Base-by-base conservation (phyloP, 30 jellyfish, hydroid and myxozoan genomes). In the Nemopilema nomurai region DNA sequence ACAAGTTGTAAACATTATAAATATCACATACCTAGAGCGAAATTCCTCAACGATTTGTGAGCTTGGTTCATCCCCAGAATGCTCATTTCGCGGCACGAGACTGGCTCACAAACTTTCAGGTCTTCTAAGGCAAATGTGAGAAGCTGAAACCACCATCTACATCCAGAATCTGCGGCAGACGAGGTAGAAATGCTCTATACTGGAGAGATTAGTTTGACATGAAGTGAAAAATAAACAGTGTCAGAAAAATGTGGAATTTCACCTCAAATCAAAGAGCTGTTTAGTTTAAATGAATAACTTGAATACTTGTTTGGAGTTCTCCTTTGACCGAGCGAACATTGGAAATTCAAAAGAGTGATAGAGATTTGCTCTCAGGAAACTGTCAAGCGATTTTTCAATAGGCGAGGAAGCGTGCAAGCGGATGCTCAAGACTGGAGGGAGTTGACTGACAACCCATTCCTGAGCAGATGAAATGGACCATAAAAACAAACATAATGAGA, bases 361-460 rank as follows among this genome's bases (percentile, higher is more conserved):
- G 9, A 41, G 57, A 41, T 41, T 41, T 41, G 57, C 57, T 41
- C 57, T 41, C 13, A 41, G 57, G 57, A 41, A 41, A 41, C 57
- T 41, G 57, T 41, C 13, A 41, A 41, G 57, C 57, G 57, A 41
- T 41, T 41, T 41, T 41, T 41, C 57, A 41, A 41, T 41, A 31
- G 31, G 30, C n/a, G 65, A 73, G 70, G 83, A 73, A 73, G 51
- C 69, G 83, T 31, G 51, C 23, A 73, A 73, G 41, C 81, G 81
- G 81, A 71, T 71, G 23, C 66, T 23, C 6, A 18, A 71, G 65
- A 73, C 83, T 41, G 65, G 65, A 28, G 52, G 68, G 23, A 41
- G 51, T 0, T 1, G 73, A 66, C 23, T 28, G 81, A 62, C 64
- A 80, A 80, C 4, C 52, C 81, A 19, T 8, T 64, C 57, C 49